Conservation (phyloP, 35 echinoderm and acorn worm genomes). For the Heliocidaris tuberculata region DNA sequence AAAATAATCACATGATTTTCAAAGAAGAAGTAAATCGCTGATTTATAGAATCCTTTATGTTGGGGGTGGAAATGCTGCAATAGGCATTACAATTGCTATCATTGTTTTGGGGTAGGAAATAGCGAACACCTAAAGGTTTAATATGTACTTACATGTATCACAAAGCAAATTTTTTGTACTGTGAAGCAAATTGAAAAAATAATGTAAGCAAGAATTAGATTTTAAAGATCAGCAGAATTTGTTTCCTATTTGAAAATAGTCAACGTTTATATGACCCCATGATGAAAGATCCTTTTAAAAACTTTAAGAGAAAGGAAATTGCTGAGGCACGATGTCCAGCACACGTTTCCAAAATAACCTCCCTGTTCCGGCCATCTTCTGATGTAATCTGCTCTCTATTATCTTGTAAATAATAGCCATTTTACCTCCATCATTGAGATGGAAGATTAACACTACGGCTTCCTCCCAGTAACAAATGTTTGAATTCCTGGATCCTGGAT, state of each 20-base stretch:
- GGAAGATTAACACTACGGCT: not conserved
- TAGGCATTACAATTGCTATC: too few species aligned
- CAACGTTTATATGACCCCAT: not conserved
- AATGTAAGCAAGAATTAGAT: not conserved
- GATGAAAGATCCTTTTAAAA: not conserved
- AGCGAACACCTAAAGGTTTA: not conserved
- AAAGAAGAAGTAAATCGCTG: too few species aligned
- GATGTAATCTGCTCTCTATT: not conserved
- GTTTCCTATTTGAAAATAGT: not conserved
- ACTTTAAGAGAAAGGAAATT: not conserved
- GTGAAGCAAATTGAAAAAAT: not conserved
- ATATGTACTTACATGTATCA: not conserved
- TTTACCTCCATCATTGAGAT: not conserved
- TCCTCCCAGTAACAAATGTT: not conserved
- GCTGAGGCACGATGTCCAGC: not conserved
- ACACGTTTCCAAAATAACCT: not conserved
- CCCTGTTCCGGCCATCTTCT: not conserved
- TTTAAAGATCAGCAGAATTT: not conserved
- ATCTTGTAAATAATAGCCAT: conserved; percentile 11
- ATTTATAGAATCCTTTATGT: too few species aligned
- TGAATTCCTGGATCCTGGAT: not conserved
- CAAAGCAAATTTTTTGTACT: not conserved
- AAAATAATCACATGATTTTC: too few species aligned
- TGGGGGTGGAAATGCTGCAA: too few species aligned
- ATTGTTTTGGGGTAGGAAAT: too few species aligned